A percentile compares a stretch with the other conserved stretches of the same genome.
Conservation (phyloP, 2,797 vertebrate genomes). For the Neopelma chrysocephalum region DNA sequence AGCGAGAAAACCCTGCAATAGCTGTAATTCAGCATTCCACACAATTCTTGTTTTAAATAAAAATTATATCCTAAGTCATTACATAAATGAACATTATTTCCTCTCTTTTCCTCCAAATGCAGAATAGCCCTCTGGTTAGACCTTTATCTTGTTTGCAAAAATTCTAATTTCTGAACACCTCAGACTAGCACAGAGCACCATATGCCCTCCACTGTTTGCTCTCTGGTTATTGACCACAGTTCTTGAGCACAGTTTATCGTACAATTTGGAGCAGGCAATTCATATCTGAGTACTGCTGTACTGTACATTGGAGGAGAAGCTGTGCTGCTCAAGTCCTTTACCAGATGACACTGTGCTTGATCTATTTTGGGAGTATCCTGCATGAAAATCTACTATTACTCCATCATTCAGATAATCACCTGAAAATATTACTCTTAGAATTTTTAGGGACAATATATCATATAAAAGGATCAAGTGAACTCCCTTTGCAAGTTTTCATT, state of each 20-base stretch:
- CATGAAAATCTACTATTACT: neutral
- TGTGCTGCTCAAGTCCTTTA: neutral
- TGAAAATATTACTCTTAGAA: neutral
- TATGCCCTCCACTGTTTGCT: neutral
- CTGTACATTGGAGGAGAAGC: neutral
- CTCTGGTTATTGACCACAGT: fast-evolving
- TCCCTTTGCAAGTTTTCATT: neutral
- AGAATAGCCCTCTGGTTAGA: neutral
- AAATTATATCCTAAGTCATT: neutral
- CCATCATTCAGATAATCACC: too few relatives aligned
- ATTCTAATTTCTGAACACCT: neutral
- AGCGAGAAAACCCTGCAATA: neutral
- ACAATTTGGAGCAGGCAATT: neutral
- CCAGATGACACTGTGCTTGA: neutral
- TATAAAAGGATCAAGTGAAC: neutral
- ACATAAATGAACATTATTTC: neutral
- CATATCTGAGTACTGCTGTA: neutral
- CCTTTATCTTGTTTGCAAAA: neutral
- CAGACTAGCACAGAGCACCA: neutral
- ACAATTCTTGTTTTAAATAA: neutral
- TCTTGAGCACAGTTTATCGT: neutral
- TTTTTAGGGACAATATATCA: neutral
- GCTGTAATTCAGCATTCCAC: neutral
- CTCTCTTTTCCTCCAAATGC: neutral
- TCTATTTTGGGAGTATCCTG: neutral